Percentiles rank a stretch among this genome's conserved stretches.
Conservation (phyloP, 2,113 vertebrate genomes). For the Nyctereutes procyonoides region DNA sequence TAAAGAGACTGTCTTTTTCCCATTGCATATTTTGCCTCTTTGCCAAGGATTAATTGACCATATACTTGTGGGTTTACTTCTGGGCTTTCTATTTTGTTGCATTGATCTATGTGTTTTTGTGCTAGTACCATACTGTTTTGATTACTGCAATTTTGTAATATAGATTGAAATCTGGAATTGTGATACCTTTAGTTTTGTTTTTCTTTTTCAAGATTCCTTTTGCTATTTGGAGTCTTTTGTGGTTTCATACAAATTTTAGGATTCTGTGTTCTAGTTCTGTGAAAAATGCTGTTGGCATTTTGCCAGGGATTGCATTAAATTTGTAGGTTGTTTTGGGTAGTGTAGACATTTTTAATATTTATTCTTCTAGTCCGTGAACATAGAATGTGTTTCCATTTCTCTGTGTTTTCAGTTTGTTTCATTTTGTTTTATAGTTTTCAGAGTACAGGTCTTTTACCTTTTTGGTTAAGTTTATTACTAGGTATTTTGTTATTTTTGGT, state of each 20-base stretch:
- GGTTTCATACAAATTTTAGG: not conserved
- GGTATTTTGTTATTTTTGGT: not conserved
- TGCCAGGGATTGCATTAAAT: not conserved
- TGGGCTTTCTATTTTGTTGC: not conserved
- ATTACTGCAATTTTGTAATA: not conserved
- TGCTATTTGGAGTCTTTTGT: not conserved
- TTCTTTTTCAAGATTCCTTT: not conserved
- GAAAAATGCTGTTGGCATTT: not conserved
- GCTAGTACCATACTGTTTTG: not conserved
- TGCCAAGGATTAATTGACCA: not conserved
- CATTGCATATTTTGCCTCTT: not conserved
- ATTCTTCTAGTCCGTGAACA: not conserved
- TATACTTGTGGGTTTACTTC: not conserved
- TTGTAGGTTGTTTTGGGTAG: not conserved
- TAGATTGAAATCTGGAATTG: not conserved
- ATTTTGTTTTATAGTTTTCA: not conserved
- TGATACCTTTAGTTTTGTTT: not conserved
- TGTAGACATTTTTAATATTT: not conserved
- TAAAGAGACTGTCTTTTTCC: not conserved
- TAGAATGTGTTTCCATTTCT: not conserved
- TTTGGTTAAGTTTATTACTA: not conserved
- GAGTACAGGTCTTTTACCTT: not conserved
- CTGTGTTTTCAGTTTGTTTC: not conserved
- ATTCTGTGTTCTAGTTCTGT: not conserved
- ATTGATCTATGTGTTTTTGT: not conserved